These are phyloP conservation scores for Girardinus metallicus DNA, from an alignment of 2,797 vertebrate genomes.

Conservation along the genomic window DNA sequence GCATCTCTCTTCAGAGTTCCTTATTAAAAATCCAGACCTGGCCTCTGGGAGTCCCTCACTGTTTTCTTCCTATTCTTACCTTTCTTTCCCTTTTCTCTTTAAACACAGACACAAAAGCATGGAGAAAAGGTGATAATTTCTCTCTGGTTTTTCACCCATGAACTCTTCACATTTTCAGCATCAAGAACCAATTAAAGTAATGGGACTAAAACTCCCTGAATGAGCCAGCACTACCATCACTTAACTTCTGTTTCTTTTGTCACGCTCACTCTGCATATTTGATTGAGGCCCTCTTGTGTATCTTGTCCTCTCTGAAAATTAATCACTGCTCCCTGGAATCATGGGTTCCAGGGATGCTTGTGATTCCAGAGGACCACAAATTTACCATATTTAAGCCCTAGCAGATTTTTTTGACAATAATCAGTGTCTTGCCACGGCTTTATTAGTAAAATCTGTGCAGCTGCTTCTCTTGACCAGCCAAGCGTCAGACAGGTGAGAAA, in stretches of 20 bases:
- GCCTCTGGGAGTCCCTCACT: slow-evolving; percentile 46
- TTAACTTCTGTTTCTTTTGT: slow-evolving; percentile 28
- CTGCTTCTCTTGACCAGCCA: slow-evolving; percentile 51
- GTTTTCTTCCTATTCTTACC: slow-evolving; percentile 35
- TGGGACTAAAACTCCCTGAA: slow-evolving; percentile 35
- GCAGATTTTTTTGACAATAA: slow-evolving; percentile 56
- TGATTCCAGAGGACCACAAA: slow-evolving; percentile 52
- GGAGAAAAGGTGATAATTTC: slow-evolving; percentile 33
- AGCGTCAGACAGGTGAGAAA: slow-evolving; percentile 49
- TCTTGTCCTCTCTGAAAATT: slow-evolving; percentile 39
- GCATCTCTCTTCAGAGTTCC: slow-evolving; percentile 51
- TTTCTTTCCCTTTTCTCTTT: slow-evolving; percentile 11
- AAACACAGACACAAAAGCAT: slow-evolving; percentile 10
- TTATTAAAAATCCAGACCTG: slow-evolving; percentile 64
- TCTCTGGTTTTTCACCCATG: slow-evolving; percentile 46
- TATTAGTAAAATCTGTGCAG: slow-evolving; percentile 61
- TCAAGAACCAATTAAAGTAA: slow-evolving; percentile 65
- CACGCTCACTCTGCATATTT: slow-evolving; percentile 14
- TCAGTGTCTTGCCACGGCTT: slow-evolving; percentile 61
- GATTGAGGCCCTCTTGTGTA: slow-evolving; percentile 44
- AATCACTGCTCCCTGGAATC: slow-evolving; percentile 50
- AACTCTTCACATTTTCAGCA: slow-evolving; percentile 50
- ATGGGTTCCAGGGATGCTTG: slow-evolving; percentile 48
- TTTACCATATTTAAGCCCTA: slow-evolving; percentile 44
- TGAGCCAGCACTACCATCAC: slow-evolving; percentile 38